A percentile compares a stretch with the other conserved stretches of the same genome.
Evolutionary conservation across 2,113 vertebrate genomes (phyloP).

Genomic region (Melanotaenia duboulayi): DNA sequence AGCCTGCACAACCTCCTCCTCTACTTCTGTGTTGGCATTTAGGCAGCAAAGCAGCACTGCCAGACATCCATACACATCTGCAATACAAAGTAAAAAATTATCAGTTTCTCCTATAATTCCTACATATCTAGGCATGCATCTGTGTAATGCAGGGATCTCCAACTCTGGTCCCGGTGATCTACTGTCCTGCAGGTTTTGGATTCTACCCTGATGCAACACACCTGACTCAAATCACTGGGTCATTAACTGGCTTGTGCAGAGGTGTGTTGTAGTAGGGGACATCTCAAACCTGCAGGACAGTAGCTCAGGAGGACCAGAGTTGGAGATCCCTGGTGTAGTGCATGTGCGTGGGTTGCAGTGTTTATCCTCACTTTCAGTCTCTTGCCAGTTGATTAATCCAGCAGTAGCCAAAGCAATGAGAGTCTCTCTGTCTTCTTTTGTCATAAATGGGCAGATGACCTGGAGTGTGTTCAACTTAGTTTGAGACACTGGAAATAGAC

Average conservation of each 20-base stretch:
- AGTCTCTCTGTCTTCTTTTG: conserved; percentile 85
- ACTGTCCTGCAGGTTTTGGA: too few species aligned
- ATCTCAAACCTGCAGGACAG: too few species aligned
- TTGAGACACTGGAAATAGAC: conserved; percentile 90
- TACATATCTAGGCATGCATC: background rate
- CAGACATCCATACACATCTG: conserved; percentile 91
- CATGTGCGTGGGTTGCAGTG: conserved; percentile 22
- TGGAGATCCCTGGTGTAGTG: too few species aligned
- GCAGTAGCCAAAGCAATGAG: conserved; percentile 87
- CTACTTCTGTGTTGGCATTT: conserved; percentile 78
- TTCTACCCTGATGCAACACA: too few species aligned
- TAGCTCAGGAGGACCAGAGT: too few species aligned
- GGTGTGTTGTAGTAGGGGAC: too few species aligned
- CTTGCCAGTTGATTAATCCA: conserved; percentile 88
- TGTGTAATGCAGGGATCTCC: background rate
- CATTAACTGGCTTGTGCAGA: too few species aligned
- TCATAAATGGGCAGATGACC: conserved; percentile 87
- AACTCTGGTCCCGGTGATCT: too few species aligned
- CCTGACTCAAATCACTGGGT: too few species aligned
- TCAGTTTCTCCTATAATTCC: background rate
- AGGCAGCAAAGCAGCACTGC: conserved; percentile 92
- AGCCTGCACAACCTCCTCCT: conserved; percentile 85
- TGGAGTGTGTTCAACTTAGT: conserved; percentile 90
- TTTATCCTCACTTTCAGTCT: conserved; percentile 77
- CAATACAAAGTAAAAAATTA: conserved; percentile 39